These are phyloP conservation scores for Streblospio benedicti DNA, from an alignment of 1,140 invertebrate species.

Conservation along the genomic window DNA sequence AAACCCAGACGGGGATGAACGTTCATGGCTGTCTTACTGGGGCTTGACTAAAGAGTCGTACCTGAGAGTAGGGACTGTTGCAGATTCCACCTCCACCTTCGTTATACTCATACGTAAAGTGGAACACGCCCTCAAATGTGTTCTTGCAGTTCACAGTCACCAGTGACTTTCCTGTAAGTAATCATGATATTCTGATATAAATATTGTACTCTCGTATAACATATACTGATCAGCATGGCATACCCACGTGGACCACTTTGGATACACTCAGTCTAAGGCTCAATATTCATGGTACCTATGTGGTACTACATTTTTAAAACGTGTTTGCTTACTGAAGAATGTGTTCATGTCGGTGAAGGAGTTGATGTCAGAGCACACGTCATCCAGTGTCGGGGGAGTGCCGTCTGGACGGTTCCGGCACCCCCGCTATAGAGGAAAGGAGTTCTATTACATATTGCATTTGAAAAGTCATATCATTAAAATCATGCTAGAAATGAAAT, in stretches of 20 bases:
- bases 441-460: not conserved
- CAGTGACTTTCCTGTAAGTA: conserved; percentile 24
- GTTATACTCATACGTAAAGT: conserved; percentile 42
- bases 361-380: conserved; percentile 1
- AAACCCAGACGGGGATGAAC: no score
- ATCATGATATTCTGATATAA: not conserved
- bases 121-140: conserved; percentile 44
- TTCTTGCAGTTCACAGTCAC: conserved; percentile 40
- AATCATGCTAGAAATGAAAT: not conserved
- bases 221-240: not conserved
- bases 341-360: not conserved
- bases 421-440: not conserved
- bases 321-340: conserved; percentile 12
- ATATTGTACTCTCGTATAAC: not conserved
- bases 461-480: not conserved
- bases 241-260: no score
- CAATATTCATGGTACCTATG: not conserved
- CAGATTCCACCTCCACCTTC: conserved; percentile 42
- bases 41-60: no score
- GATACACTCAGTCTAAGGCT: not conserved
- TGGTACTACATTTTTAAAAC: not conserved
- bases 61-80: conserved; percentile 61
- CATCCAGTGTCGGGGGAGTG: not conserved
- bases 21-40: no score
- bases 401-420: not conserved